phyloP scores from a whole-genome alignment of 2,797 vertebrate genomes.

The Enteromius unitaeniatus region DNA sequence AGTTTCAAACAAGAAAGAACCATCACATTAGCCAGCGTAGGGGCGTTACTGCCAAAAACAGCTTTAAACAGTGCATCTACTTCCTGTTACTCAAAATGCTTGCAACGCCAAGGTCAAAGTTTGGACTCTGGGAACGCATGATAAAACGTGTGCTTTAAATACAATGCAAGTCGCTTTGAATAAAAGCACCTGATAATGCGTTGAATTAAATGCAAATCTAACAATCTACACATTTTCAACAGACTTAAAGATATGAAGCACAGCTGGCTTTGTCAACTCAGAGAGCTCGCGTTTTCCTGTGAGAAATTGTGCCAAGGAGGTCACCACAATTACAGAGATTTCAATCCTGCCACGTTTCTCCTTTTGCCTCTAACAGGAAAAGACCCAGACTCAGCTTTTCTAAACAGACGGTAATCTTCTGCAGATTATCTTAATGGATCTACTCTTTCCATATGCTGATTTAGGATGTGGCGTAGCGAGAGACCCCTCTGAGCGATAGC shows the following conservation, averaged over 20 bases:
- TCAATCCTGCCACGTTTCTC: slow-evolving; percentile 60
- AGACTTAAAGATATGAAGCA: slow-evolving; percentile 1
- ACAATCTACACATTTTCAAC: background rate
- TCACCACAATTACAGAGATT: slow-evolving; percentile 62
- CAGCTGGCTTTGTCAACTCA: slow-evolving; percentile 62
- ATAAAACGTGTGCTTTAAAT: background rate
- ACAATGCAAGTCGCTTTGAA: background rate
- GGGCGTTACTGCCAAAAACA: background rate
- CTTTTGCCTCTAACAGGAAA: slow-evolving; percentile 54
- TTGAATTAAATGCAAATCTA: background rate
- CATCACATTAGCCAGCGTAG: background rate
- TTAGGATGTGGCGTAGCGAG: slow-evolving; percentile 23
- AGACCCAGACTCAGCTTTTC: slow-evolving; percentile 50
- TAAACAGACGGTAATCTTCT: slow-evolving; percentile 58
- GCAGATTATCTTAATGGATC: slow-evolving; percentile 59
- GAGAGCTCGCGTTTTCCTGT: slow-evolving; percentile 46
- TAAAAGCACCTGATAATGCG: background rate
- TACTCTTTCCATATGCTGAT: slow-evolving; percentile 49
- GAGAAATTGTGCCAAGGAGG: slow-evolving; percentile 56
- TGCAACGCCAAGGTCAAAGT: background rate
- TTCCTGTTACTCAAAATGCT: background rate
- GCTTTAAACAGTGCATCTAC: background rate
- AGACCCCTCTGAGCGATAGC: slow-evolving; percentile 23
- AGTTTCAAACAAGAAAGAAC: background rate
- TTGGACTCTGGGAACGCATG: background rate